Evolutionary conservation across 2,797 vertebrate genomes (phyloP).

Genomic region (Lithobates pipiens): DNA sequence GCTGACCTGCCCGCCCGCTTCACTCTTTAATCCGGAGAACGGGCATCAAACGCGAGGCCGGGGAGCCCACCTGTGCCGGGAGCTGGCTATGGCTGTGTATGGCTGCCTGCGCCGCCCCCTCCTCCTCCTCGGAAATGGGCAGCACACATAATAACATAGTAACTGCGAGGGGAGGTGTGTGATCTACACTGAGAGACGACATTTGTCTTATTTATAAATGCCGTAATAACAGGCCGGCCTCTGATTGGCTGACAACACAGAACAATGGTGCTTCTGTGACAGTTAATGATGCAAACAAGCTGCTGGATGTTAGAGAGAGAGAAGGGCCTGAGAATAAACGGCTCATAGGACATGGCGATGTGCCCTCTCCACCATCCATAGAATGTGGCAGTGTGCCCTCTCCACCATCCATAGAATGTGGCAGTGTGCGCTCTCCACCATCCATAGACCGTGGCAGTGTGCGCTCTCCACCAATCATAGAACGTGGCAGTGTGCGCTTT

Average conservation of each 20-base stretch:
- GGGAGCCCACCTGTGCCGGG: slow-evolving; percentile 39
- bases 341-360: not conserved
- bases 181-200: not conserved
- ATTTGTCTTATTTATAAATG: slow-evolving; percentile 3
- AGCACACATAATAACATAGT: slow-evolving; percentile 57
- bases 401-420: not conserved
- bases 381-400: not conserved
- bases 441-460: not conserved
- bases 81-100: not conserved
- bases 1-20: slow-evolving; percentile 29
- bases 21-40: slow-evolving; percentile 23
- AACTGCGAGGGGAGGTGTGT: slow-evolving; percentile 14
- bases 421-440: not conserved
- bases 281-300: slow-evolving; percentile 12
- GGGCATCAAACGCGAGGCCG: not conserved
- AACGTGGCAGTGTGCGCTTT: too few species aligned
- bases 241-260: slow-evolving; percentile 36
- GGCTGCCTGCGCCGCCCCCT: slow-evolving; percentile 21
- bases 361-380: not conserved
- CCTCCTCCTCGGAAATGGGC: slow-evolving; percentile 45
- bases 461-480: too few species aligned
- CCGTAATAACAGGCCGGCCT: not conserved
- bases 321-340: not conserved
- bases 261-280: slow-evolving; percentile 51
- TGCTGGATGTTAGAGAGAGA: not conserved